Evolutionary conservation across 2,888 invertebrate species (phyloP).

Genomic region (Papilio demoleus): DNA sequence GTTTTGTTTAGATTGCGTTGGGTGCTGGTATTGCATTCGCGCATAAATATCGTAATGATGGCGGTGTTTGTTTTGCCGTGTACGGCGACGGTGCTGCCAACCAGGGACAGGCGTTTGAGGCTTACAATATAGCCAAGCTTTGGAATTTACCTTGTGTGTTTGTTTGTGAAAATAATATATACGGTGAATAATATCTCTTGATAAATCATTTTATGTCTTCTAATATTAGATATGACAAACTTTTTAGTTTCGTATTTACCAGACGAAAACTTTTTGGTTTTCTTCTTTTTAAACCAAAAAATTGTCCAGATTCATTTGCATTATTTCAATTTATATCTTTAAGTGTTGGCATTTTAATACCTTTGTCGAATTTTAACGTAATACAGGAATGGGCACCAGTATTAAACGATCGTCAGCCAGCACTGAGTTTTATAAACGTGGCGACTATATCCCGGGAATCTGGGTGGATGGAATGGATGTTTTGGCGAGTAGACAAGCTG

Average conservation of each 20-base stretch:
- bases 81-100: conserved; percentile 98
- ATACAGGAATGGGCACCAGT: conserved; percentile 95
- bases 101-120: conserved; percentile 97
- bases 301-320: no score
- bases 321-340: no score
- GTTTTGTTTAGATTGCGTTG: conserved; percentile 88
- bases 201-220: not conserved
- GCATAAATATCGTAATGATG: conserved; percentile 92
- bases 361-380: no score
- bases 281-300: no score
- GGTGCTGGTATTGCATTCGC: conserved; percentile 97
- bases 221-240: not conserved
- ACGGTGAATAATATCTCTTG: conserved; percentile 82
- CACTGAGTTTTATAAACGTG: conserved; percentile 95
- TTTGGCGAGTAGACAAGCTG: conserved; percentile 94
- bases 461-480: conserved; percentile 99
- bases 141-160: conserved; percentile 97
- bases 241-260: not conserved
- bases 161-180: conserved; percentile 99
- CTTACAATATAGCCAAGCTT: conserved; percentile 97
- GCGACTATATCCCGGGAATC: conserved; percentile 97
- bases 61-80: conserved; percentile 93
- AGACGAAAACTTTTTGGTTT: no score
- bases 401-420: conserved; percentile 93
- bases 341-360: not conserved